Evolutionary conservation across 2,888 invertebrate genomes (phyloP).

Genomic region (Drosophila incognita): DNA sequence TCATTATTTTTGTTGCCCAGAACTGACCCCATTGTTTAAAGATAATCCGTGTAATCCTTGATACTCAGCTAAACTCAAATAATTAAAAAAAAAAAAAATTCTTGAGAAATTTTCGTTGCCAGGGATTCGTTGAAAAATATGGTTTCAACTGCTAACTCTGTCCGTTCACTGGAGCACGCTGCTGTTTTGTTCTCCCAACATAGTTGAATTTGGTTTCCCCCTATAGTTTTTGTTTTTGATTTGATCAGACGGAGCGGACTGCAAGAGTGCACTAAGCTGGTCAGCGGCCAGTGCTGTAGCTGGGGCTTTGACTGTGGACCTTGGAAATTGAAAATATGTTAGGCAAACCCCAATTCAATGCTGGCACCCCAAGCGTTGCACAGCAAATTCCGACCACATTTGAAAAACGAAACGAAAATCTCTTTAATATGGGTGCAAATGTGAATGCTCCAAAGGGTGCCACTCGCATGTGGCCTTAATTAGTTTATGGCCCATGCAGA

Average conservation of each 20-base stretch:
- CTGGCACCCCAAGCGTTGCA: slow-evolving; percentile 9
- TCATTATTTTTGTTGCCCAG: not conserved
- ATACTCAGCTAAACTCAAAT: slow-evolving; percentile 8
- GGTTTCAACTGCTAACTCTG: slow-evolving; percentile 8
- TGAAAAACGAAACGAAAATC: slow-evolving; percentile 18
- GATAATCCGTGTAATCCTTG: not conserved
- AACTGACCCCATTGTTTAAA: not conserved
- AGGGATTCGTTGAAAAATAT: slow-evolving; percentile 15
- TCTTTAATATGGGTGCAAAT: slow-evolving; percentile 33
- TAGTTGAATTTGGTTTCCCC: slow-evolving; percentile 27
- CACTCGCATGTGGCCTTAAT: slow-evolving; percentile 46
- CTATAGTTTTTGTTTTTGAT: slow-evolving; percentile 27
- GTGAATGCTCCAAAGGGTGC: slow-evolving; percentile 14
- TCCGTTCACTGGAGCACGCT: not conserved
- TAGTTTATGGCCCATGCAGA: slow-evolving; percentile 44
- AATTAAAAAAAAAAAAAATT: slow-evolving; percentile 3
- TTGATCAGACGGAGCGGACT: slow-evolving; percentile 17
- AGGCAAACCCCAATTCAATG: slow-evolving; percentile 47
- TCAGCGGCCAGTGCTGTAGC: not conserved
- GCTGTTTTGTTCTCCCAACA: not conserved
- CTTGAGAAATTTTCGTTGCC: slow-evolving; percentile 4
- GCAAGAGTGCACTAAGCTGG: slow-evolving; percentile 22
- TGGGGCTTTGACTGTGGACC: slow-evolving; percentile 20
- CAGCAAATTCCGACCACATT: slow-evolving; percentile 19
- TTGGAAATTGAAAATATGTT: slow-evolving; percentile 63